These are phyloP conservation scores for Eulemur mongoz DNA, from an alignment of 2,797 vertebrate genomes.

Conservation along the genomic window DNA sequence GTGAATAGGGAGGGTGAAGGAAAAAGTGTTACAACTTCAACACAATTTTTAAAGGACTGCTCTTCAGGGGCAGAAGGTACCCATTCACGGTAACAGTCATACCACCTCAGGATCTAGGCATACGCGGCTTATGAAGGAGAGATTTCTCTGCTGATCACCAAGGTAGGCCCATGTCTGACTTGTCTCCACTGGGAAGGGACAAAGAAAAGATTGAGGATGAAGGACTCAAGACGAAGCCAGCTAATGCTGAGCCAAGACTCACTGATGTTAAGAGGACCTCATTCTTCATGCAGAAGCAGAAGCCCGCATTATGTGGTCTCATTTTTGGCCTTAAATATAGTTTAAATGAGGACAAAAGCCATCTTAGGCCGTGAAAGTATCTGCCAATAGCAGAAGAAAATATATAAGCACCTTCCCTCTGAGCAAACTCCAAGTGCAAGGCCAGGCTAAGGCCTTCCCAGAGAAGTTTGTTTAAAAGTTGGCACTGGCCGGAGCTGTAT, in stretches of 20 bases:
- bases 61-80: not conserved
- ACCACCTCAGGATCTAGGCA: not conserved
- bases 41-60: not conserved
- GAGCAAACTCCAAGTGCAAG: not conserved
- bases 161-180: not conserved
- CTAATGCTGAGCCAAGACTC: not conserved
- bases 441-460: not conserved
- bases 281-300: not conserved
- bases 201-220: not conserved
- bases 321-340: not conserved
- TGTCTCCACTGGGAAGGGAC: not conserved
- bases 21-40: not conserved
- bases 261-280: not conserved
- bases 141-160: not conserved
- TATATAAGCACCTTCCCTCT: not conserved
- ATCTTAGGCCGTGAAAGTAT: not conserved
- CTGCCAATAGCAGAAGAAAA: not conserved
- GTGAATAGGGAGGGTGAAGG: not conserved
- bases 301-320: not conserved
- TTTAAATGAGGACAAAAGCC: not conserved
- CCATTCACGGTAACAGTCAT: rapidly evolving
- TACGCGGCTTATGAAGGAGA: not conserved
- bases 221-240: not conserved
- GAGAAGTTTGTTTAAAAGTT: not conserved
- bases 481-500: not conserved